Conservation (phyloP, 2,113 vertebrate genomes). For the Ammospiza nelsoni region DNA sequence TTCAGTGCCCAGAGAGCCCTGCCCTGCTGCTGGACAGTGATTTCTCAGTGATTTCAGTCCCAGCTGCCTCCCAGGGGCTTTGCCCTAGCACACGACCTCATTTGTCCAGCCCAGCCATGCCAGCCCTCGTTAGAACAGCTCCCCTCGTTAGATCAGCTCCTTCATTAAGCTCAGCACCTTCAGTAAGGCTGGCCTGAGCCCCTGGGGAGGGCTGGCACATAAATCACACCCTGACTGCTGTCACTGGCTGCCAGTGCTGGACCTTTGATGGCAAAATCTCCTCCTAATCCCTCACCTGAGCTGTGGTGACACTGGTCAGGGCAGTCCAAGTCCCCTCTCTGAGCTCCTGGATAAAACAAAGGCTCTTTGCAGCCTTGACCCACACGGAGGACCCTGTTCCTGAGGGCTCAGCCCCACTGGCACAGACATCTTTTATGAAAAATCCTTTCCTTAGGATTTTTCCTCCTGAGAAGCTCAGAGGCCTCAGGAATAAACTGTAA, state of each 20-base stretch:
- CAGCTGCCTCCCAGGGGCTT: background rate
- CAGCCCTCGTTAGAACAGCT: background rate
- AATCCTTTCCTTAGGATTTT: no score
- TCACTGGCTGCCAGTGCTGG: background rate
- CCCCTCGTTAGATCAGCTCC: background rate
- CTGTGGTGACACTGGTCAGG: accelerated
- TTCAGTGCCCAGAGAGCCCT: no score
- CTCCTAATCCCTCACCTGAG: background rate
- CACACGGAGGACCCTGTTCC: background rate
- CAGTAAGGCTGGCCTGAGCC: background rate
- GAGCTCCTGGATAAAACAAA: accelerated
- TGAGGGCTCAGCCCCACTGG: background rate
- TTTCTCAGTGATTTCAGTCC: background rate
- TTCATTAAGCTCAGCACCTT: background rate
- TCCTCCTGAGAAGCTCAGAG: no score
- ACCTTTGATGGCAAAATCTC: background rate
- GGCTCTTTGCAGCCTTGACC: background rate
- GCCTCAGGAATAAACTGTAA: no score
- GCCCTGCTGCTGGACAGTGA: no score
- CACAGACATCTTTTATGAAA: no score
- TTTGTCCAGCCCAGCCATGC: background rate
- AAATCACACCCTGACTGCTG: background rate
- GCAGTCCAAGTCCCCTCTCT: accelerated
- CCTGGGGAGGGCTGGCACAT: background rate
- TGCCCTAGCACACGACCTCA: background rate